These are phyloP conservation scores for Naja naja DNA, from an alignment of 2,113 vertebrate species.

Conservation along the genomic window DNA sequence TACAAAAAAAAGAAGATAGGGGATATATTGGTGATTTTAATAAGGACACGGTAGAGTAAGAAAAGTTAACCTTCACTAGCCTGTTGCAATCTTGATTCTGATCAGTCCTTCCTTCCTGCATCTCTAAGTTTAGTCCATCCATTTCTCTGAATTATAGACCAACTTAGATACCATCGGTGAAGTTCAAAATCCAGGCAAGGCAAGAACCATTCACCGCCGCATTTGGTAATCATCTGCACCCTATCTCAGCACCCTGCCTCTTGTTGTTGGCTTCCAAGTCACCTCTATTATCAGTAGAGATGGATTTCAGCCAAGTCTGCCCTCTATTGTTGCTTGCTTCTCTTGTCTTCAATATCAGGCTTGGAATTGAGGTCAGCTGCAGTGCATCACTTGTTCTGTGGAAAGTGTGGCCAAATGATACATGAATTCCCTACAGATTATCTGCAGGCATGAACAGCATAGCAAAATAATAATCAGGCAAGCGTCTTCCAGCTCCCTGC, in stretches of 20 bases:
- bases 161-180: background rate
- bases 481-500: background rate
- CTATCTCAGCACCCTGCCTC: background rate
- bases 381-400: slow-evolving; percentile 1
- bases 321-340: background rate
- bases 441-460: background rate
- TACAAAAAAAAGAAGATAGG: background rate
- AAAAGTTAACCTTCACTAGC: background rate
- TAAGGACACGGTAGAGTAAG: background rate
- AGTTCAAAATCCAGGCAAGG: background rate
- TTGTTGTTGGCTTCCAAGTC: background rate
- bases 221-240: background rate
- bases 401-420: slow-evolving; percentile 13
- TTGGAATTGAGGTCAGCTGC: slow-evolving; percentile 19
- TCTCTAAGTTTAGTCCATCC: background rate
- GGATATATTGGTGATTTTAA: background rate
- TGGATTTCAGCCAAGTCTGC: background rate
- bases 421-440: background rate
- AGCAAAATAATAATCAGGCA: background rate
- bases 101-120: background rate
- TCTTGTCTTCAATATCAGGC: background rate
- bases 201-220: background rate
- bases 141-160: background rate
- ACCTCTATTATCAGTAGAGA: background rate
- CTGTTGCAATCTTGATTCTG: background rate